Evolutionary conservation across 2,888 invertebrate genomes (phyloP).

Genomic region (Heterodera filipjevi): DNA sequence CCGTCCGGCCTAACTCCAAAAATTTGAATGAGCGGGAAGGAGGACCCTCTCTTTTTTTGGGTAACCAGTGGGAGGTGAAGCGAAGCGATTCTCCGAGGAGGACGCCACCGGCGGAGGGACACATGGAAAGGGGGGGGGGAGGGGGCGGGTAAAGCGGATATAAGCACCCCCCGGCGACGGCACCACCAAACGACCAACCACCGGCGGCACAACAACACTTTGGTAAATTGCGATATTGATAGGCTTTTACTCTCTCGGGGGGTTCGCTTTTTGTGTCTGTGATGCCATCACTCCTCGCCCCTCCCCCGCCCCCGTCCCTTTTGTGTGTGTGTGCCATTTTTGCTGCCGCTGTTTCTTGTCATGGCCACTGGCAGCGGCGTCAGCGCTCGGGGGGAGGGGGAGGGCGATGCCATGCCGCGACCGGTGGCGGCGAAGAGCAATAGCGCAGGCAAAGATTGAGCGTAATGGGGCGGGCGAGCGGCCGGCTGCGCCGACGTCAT

Average conservation of each 20-base stretch:
- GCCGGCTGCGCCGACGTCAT: not conserved
- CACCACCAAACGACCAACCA: too few species aligned
- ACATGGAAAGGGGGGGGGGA: not conserved
- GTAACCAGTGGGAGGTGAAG: too few species aligned
- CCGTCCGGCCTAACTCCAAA: too few species aligned
- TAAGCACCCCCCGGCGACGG: not conserved
- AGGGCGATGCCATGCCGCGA: not conserved
- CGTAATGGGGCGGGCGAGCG: too few species aligned
- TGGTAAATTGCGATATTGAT: constrained; percentile 12
- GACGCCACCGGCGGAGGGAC: too few species aligned
- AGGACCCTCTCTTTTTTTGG: too few species aligned
- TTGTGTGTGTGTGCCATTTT: constrained; percentile 1
- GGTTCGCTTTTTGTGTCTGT: too few species aligned
- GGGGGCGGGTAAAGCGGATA: not conserved
- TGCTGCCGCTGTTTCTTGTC: not conserved
- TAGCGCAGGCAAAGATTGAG: too few species aligned
- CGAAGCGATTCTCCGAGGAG: too few species aligned
- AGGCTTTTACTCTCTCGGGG: not conserved
- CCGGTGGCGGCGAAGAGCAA: too few species aligned
- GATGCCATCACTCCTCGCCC: not conserved
- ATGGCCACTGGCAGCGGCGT: too few species aligned
- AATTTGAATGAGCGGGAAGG: too few species aligned
- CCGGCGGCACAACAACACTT: not conserved
- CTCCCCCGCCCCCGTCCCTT: not conserved
- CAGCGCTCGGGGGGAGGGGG: not conserved